phyloP scores from a whole-genome alignment of 2,888 invertebrate species.

The Selenia dentaria region DNA sequence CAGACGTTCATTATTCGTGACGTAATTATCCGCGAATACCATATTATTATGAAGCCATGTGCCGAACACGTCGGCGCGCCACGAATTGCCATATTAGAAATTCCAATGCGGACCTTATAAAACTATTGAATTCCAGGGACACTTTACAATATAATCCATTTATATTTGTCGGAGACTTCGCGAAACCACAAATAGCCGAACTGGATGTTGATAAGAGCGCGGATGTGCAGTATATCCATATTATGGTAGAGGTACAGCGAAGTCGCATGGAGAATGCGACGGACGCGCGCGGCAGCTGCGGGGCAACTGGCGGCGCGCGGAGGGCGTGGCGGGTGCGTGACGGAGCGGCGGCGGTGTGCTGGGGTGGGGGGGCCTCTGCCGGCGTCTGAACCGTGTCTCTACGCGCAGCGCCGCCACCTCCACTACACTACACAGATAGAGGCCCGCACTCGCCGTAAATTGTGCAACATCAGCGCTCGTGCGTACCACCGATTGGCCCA shows the following conservation, averaged over 20 bases:
- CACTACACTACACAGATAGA: constrained; percentile 42
- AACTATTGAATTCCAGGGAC: constrained; percentile 59
- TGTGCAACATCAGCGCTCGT: constrained; percentile 78
- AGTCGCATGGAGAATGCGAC: constrained; percentile 80
- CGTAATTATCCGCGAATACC: constrained; percentile 69
- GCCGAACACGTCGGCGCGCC: constrained; percentile 79
- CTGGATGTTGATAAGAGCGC: constrained; percentile 77
- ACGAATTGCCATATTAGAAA: constrained; percentile 74
- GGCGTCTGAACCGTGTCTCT: constrained; percentile 68
- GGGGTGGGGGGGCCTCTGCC: constrained; percentile 42
- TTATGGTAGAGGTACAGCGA: constrained; percentile 67
- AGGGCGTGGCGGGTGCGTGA: constrained; percentile 25
- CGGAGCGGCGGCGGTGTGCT: constrained; percentile 18
- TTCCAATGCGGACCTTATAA: constrained; percentile 80
- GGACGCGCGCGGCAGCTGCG: constrained; percentile 80
- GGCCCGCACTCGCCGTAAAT: constrained; percentile 52
- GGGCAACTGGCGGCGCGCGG: constrained; percentile 62
- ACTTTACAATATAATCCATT: constrained; percentile 85
- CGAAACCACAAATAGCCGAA: constrained; percentile 81
- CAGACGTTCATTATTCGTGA: constrained; percentile 53
- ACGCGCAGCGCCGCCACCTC: neutral
- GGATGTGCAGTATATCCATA: constrained; percentile 82
- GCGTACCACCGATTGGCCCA: constrained; percentile 49
- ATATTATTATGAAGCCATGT: constrained; percentile 79
- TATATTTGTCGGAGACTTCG: constrained; percentile 79